A percentile compares a stretch with the other conserved stretches of the same genome.
phyloP scores from a whole-genome alignment of 1,140 invertebrate species.

The Aphaenogaster ashmeadi region DNA sequence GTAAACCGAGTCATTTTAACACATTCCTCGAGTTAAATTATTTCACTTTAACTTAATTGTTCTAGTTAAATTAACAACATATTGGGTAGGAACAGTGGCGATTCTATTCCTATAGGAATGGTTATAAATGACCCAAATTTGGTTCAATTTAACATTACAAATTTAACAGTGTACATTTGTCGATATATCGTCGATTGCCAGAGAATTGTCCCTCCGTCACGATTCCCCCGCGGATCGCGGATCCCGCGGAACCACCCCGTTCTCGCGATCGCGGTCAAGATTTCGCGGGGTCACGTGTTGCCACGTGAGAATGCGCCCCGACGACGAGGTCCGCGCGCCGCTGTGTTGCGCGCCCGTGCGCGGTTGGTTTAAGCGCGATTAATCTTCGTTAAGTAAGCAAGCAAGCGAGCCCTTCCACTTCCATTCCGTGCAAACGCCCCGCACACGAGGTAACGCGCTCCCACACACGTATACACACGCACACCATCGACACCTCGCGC shows the following conservation, averaged over 20 bases:
- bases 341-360: slow-evolving; percentile 72
- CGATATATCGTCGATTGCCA: not conserved
- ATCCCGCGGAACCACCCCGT: not conserved
- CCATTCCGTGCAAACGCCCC: slow-evolving; percentile 68
- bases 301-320: slow-evolving; percentile 81
- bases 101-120: too few relatives aligned
- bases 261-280: slow-evolving; percentile 73
- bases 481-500: slow-evolving; percentile 51
- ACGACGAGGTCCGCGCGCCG: slow-evolving; percentile 48
- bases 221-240: not conserved
- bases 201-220: not conserved
- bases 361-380: slow-evolving; percentile 84
- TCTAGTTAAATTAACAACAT: too few relatives aligned
- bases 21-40: too few relatives aligned
- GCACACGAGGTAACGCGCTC: slow-evolving; percentile 24
- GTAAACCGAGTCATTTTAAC: too few relatives aligned
- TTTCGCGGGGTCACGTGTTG: slow-evolving; percentile 79
- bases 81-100: too few relatives aligned
- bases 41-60: too few relatives aligned
- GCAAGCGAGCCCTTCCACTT: slow-evolving; percentile 73
- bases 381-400: slow-evolving; percentile 83
- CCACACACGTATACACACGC: not conserved
- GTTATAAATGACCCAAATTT: too few relatives aligned
- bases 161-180: not conserved
- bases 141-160: too few relatives aligned